Evolutionary conservation across 2,888 invertebrate species (phyloP), one percentile per base, ranked within the genome.

Genomic region (Odontomyia ornata): DNA sequence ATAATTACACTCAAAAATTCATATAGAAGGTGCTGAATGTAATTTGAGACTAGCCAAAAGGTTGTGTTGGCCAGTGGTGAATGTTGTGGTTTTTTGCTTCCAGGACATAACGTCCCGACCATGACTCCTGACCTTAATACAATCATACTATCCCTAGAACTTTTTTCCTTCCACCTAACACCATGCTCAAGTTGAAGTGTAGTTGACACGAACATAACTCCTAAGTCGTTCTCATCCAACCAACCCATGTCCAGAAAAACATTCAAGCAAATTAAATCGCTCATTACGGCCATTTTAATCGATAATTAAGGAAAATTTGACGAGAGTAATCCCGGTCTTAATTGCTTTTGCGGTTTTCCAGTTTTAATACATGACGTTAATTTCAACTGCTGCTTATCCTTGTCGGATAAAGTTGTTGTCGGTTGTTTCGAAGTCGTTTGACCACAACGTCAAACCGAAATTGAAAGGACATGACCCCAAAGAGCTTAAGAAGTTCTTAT

Each of bases 221-320:
- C 9, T 36, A 36, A 36, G 36, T 36, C 36, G 36, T 36, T 36
- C 36, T 36, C 36, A 36, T 36, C 36, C 3, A 36, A 3, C 3
- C 5, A 18, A 52, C 52, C 52, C n/a, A 52, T 18, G 52, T 52
- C 52, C 52, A 9, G 52, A 52, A 52, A 52, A 18, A 36, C 36
- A 9, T 13, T n/a, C 15, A 15, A 15, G 52, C 15, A 78, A 57
- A 25, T 65, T 57, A 76, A 78, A 78, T 76, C 76, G 67, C 78
- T 76, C 76, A 78, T 78, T 78, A 67, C 60, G 76, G 76, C 76
- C 69, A 78, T 65, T 78, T 78, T 76, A 78, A 78, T 78, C 78
- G 78, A 78, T 76, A 76, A 78, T 78, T 78, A 76, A 78, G 72
- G 77, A 78, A 78, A 73, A 78, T 78, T 78, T 78, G 78, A 73